A percentile compares a stretch with the other conserved stretches of the same genome.
Evolutionary conservation across 1,140 invertebrate genomes (phyloP).

Genomic region (Drosophila kikkawai): DNA sequence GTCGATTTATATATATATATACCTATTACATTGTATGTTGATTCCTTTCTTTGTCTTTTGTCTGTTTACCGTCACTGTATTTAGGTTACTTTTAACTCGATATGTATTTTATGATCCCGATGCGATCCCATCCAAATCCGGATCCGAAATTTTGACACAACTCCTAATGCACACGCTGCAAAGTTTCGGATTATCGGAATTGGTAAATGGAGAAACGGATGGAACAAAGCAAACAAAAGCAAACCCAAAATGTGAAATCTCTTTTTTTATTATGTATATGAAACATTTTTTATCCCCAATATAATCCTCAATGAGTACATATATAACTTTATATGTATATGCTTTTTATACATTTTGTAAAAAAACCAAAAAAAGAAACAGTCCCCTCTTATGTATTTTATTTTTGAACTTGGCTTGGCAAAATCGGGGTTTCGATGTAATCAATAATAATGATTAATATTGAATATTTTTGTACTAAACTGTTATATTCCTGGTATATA

Average conservation of each 20-base stretch:
- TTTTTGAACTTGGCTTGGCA: background rate
- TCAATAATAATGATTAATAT: background rate
- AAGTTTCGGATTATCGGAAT: constrained; percentile 1
- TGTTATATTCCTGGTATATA: no score
- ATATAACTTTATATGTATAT: constrained; percentile 37
- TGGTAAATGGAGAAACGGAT: background rate
- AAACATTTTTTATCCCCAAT: constrained; percentile 24
- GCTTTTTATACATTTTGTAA: constrained; percentile 56
- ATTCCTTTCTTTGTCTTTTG: constrained; percentile 35
- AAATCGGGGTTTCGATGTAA: background rate
- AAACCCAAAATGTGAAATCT: constrained; percentile 52
- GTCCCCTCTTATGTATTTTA: constrained; percentile 6
- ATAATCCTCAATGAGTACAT: constrained; percentile 37
- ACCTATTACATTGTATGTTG: constrained; percentile 39
- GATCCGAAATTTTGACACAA: background rate
- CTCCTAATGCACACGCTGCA: constrained; percentile 6
- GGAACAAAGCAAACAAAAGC: constrained; percentile 2
- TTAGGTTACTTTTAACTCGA: constrained; percentile 24
- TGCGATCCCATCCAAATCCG: background rate
- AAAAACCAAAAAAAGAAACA: background rate
- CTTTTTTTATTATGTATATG: constrained; percentile 49
- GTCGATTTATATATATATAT: constrained; percentile 23
- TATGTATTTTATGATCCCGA: constrained; percentile 5
- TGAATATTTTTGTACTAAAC: no score
- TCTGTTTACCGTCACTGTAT: constrained; percentile 35